Evolutionary conservation across 2,797 vertebrate genomes (phyloP).

Genomic region (Acanthurus tractus): DNA sequence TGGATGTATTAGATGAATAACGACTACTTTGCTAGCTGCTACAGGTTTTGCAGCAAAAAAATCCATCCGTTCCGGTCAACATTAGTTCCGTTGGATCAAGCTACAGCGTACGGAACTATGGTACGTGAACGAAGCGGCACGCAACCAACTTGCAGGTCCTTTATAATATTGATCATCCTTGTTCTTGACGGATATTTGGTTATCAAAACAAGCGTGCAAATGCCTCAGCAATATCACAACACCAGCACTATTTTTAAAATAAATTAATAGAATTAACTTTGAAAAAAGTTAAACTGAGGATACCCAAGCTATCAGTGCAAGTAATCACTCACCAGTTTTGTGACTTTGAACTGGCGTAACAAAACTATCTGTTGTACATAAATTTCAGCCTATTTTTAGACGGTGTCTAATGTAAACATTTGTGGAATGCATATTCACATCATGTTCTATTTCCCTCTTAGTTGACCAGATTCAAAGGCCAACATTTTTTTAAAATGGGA

Average conservation of each 20-base stretch:
- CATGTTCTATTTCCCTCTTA: not conserved
- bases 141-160: too few species aligned
- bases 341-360: not conserved
- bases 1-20: not conserved
- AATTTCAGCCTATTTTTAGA: not conserved
- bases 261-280: not conserved
- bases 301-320: not conserved
- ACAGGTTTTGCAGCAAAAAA: conserved; percentile 58
- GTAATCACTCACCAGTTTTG: not conserved
- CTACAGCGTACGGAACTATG: not conserved
- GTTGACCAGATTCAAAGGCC: not conserved
- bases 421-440: not conserved
- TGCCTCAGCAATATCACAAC: not conserved
- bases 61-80: conserved; percentile 1
- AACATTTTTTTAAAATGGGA: not conserved
- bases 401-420: not conserved
- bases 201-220: not conserved
- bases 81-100: conserved; percentile 46
- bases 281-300: not conserved
- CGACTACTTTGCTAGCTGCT: conserved; percentile 30
- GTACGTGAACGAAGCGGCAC: too few species aligned
- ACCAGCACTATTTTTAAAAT: not conserved
- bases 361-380: not conserved
- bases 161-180: too few species aligned
- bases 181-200: not conserved